These are phyloP conservation scores for Cylloceria caligata DNA, from an alignment of 2,888 invertebrate genomes.

Conservation along the genomic window DNA sequence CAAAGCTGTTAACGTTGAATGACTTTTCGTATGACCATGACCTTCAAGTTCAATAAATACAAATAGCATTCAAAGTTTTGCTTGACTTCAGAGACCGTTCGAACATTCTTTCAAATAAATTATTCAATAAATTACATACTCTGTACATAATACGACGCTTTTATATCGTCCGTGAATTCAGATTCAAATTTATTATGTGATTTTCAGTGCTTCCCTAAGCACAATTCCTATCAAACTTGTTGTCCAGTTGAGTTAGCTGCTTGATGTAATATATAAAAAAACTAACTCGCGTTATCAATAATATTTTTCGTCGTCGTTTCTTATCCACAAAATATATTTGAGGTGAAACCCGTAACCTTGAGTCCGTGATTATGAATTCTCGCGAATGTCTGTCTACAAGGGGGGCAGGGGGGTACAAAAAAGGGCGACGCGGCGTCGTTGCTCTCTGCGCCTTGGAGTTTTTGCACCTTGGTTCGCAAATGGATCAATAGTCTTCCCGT, in stretches of 20 bases:
- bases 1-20: background rate
- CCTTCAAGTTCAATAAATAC: constrained; percentile 29
- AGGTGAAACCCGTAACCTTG: background rate
- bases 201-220: background rate
- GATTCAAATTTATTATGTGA: constrained; percentile 1
- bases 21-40: constrained; percentile 20
- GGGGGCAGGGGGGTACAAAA: background rate
- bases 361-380: background rate
- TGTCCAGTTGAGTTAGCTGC: background rate
- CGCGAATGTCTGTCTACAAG: background rate
- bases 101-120: background rate
- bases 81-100: background rate
- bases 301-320: constrained; percentile 8
- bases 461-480: constrained; percentile 39
- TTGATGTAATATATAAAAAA: background rate
- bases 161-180: background rate
- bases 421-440: constrained; percentile 1
- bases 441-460: constrained; percentile 5
- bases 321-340: background rate
- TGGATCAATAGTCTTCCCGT: constrained; percentile 66
- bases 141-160: background rate
- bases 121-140: constrained; percentile 9
- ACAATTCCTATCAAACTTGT: constrained; percentile 21
- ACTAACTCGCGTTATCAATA: constrained; percentile 21
- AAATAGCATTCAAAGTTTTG: background rate